Percentiles rank a stretch among this genome's conserved stretches.
These are phyloP conservation scores for Catocala sponsa DNA, from an alignment of 2,888 invertebrate genomes.

Conservation along the genomic window DNA sequence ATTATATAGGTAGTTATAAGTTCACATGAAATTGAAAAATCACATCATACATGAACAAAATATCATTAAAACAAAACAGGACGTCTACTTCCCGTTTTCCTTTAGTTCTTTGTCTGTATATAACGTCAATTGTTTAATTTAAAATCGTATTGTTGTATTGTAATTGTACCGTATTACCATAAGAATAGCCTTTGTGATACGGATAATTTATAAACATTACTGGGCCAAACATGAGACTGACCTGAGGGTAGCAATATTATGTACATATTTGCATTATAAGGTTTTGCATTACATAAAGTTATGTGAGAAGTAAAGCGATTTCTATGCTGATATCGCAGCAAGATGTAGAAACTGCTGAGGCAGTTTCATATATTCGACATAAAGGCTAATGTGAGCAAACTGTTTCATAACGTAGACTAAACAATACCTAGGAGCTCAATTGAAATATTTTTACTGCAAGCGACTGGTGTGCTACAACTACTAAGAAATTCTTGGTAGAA, in stretches of 20 bases:
- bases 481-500: no score
- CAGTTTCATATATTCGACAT: background rate
- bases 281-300: constrained; percentile 34
- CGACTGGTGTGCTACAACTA: no score
- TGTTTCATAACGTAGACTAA: no score
- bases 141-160: constrained; percentile 52
- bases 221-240: constrained; percentile 45
- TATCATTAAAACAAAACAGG: constrained; percentile 7
- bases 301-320: constrained; percentile 50
- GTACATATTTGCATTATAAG: constrained; percentile 43
- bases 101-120: constrained; percentile 29
- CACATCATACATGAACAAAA: constrained; percentile 8
- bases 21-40: background rate
- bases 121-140: constrained; percentile 52
- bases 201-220: constrained; percentile 53
- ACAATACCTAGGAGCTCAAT: no score
- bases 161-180: constrained; percentile 49
- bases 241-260: constrained; percentile 37
- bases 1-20: no score
- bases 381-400: background rate
- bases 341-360: background rate
- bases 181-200: constrained; percentile 51
- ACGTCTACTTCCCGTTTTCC: constrained; percentile 26
- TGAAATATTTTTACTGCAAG: no score
- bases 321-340: constrained; percentile 34